Base-by-base conservation (phyloP, 2,888 invertebrate genomes). In the Yponomeuta evonymella region DNA sequence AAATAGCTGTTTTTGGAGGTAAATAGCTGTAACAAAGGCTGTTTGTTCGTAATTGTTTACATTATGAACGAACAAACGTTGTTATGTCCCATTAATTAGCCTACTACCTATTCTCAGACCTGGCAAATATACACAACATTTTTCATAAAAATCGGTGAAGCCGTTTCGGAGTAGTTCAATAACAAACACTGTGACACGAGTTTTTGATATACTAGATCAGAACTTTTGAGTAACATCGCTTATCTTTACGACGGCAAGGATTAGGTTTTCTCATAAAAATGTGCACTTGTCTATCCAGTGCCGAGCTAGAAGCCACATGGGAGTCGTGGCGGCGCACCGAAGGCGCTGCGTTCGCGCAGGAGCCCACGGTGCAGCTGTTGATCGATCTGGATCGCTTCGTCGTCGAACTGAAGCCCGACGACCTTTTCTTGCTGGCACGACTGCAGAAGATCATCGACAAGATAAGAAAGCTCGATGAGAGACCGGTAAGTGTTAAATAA, bases 261-360 rank as follows among this genome's bases (percentile, higher is more conserved):
- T 43, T 8, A 43, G 43, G 1, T 43, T 43, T 43, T 6, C 43
- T 43, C 9, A 8, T 15, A 1, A 15, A 9, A 15, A 58, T 4
- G 15, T 15, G 3, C 51, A 3, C 15, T 12, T 58, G 3, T 58
- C 15, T 58, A 15, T 58, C 63, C 73, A 90, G 90, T 0, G 51
- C 75, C n/a, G 78, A 83, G 36, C 8, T 83, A 15, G 82, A 86
- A 63, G 87, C 85, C 2, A 75, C 72, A 0, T 91, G 90, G 90
- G 89, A 90, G 69, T 77, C 83, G 8, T 90, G 90, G 89, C 81
- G 85, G 0, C 84, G 83, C 12, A 76, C 77, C 0, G 89, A 88
- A 67, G 80, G 81, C 0, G 83, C 81, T 0, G 6, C 71, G 0
- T 69, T 75, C 0, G 76, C 79, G 0, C 75, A 71, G 3, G 80